Evolutionary conservation across 2,888 invertebrate genomes (phyloP).

Genomic region (Dasypogon diadema): DNA sequence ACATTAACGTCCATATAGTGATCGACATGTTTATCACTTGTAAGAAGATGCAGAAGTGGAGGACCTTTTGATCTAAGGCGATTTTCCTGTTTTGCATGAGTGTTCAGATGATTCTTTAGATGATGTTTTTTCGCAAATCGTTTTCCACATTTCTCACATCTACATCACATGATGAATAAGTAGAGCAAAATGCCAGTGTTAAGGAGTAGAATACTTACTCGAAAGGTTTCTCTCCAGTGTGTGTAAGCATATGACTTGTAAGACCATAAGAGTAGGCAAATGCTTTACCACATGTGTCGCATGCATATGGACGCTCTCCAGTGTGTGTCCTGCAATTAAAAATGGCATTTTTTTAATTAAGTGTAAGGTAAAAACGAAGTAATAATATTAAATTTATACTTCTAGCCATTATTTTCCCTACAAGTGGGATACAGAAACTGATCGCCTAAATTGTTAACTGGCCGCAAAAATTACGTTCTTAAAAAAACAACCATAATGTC

Average conservation of each 20-base stretch:
- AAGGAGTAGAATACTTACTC: constrained; percentile 61
- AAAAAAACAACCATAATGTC: too few species aligned
- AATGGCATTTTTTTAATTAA: not conserved
- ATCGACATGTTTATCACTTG: constrained; percentile 10
- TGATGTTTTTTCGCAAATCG: constrained; percentile 55
- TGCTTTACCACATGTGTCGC: constrained; percentile 65
- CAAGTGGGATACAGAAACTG: too few species aligned
- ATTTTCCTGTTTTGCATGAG: constrained; percentile 52
- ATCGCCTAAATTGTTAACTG: too few species aligned
- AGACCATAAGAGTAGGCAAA: constrained; percentile 66
- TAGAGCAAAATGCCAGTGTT: not conserved
- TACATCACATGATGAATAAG: constrained; percentile 4
- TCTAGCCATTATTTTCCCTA: too few species aligned
- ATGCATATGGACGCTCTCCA: constrained; percentile 66
- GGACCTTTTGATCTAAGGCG: not conserved
- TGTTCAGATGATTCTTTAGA: constrained; percentile 52
- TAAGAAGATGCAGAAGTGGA: not conserved
- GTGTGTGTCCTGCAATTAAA: constrained; percentile 62
- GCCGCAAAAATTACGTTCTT: too few species aligned
- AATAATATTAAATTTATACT: too few species aligned
- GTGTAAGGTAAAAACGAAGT: too few species aligned
- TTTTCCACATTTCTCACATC: constrained; percentile 54
- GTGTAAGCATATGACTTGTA: constrained; percentile 66
- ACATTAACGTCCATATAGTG: constrained; percentile 16
- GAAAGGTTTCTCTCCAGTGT: constrained; percentile 66